Evolutionary conservation across 2,113 vertebrate genomes (phyloP).

Genomic region (Heterochromis multidens): DNA sequence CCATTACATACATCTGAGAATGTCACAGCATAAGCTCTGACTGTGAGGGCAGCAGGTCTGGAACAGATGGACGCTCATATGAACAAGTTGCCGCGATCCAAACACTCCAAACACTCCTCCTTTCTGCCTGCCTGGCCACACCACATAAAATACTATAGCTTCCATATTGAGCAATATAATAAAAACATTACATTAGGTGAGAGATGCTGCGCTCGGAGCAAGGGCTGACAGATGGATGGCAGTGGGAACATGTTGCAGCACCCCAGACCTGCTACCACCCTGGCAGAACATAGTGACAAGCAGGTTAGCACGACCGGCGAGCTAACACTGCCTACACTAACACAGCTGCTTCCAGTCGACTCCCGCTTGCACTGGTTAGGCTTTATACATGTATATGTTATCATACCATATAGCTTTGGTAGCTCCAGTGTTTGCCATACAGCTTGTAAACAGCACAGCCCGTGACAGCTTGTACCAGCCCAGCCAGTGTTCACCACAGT

Average conservation of each 20-base stretch:
- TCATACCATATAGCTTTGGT: constrained; percentile 9
- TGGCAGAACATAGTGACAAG: constrained; percentile 47
- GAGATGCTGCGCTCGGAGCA: constrained; percentile 29
- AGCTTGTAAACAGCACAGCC: constrained; percentile 27
- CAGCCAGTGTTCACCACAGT: constrained; percentile 27
- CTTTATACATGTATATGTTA: not conserved
- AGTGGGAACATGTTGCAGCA: constrained; percentile 65
- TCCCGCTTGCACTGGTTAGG: not conserved
- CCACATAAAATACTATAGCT: constrained; percentile 34
- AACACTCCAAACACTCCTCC: constrained; percentile 5
- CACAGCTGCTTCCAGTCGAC: constrained; percentile 45
- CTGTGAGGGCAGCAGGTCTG: constrained; percentile 35
- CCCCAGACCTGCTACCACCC: constrained; percentile 56
- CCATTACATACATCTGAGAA: constrained; percentile 23
- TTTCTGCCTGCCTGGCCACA: constrained; percentile 13
- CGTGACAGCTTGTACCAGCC: constrained; percentile 39
- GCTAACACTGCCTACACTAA: constrained; percentile 44
- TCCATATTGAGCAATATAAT: constrained; percentile 57
- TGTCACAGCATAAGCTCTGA: constrained; percentile 11
- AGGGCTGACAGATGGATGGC: constrained; percentile 62
- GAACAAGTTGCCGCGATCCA: constrained; percentile 37
- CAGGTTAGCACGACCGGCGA: constrained; percentile 34
- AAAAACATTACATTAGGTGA: constrained; percentile 60
- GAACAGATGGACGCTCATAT: constrained; percentile 59
- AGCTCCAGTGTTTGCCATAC: not conserved